These are phyloP conservation scores for Tragelaphus imberbis DNA, from an alignment of 2,113 vertebrate species.

Conservation along the genomic window DNA sequence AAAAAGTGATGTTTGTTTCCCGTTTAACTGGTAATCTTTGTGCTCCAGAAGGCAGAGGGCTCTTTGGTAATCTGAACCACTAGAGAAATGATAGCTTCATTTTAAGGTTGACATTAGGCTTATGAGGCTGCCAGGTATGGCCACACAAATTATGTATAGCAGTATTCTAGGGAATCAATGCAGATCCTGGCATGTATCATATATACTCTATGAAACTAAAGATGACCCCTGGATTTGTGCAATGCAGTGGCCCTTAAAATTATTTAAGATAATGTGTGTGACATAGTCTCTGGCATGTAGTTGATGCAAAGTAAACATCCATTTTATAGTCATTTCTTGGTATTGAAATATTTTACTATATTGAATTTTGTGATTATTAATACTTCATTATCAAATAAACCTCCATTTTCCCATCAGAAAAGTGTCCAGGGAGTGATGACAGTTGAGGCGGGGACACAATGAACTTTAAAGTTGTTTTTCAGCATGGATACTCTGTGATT, in stretches of 20 bases:
- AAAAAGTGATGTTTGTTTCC: neutral
- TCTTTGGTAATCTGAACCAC: neutral
- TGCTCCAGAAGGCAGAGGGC: neutral
- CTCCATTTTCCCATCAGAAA: constrained; percentile 39
- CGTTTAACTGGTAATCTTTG: neutral
- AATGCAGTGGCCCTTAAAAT: neutral
- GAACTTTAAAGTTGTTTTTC: constrained; percentile 1
- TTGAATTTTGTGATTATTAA: constrained; percentile 35
- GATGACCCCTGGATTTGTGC: neutral
- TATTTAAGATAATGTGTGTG: neutral
- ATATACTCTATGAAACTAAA: neutral
- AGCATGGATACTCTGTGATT: constrained; percentile 34
- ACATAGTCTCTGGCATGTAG: neutral
- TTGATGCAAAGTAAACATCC: neutral
- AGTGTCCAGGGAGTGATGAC: constrained; percentile 15
- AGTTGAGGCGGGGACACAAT: neutral
- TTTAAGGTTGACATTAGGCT: neutral
- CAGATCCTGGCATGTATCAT: neutral
- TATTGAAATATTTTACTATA: constrained; percentile 24
- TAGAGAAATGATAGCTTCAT: neutral
- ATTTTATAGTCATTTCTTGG: constrained; percentile 1
- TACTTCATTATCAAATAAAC: constrained; percentile 56
- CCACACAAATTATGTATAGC: neutral
- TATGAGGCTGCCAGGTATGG: neutral
- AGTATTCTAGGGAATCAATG: neutral